Evolutionary conservation across 2,797 vertebrate species (phyloP), one percentile per base, ranked within the genome.

Genomic region (Micromesistius poutassou): DNA sequence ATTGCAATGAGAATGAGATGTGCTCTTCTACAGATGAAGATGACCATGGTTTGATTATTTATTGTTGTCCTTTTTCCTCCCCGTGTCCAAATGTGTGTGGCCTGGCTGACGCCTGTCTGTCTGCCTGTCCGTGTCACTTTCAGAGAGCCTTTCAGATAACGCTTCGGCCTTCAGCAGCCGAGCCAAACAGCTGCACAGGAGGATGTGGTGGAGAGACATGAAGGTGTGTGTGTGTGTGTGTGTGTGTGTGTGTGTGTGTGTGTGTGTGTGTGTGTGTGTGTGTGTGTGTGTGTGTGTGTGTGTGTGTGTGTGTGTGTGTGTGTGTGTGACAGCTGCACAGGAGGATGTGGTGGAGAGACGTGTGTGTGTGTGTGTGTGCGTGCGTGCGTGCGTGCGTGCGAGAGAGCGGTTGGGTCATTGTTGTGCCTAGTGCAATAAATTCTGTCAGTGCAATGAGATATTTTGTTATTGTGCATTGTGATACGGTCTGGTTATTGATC

Each of bases 261-360:
- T n/a, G 31, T 76, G 71, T 40, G 19, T 73, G 30, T 50, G 30
- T 79, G 77, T 71, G 25, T 74, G 55, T 78, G 55, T 72, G n/a
- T 46, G 5, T 77, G 68, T 72, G 28, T 77, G 75, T 22, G 16
- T 46, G 30, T 66, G 73, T 28, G 36, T 70, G 77, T 16, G 25
- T 71, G 73, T 74, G 55, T 70, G 73, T 28, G 22, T 78, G 30
- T 78, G 25, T 74, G 36, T 77, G 72, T 62, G 50, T 74, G 72
- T 74, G 42, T 46, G 42, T 46, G 42, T 46, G 33, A 91, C 97
- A 99, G 79, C 95, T 99, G 78, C 96, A 98, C 87, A 93, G 97
- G 88, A 97, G 98, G 84, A 98, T 99, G 97, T 98, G 97, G 97
- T 99, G 97, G 97, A 94, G 95, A 81, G 97, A 97, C 81, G n/a